Conservation (phyloP, 2,113 vertebrate species). For the Ailurus styani region DNA sequence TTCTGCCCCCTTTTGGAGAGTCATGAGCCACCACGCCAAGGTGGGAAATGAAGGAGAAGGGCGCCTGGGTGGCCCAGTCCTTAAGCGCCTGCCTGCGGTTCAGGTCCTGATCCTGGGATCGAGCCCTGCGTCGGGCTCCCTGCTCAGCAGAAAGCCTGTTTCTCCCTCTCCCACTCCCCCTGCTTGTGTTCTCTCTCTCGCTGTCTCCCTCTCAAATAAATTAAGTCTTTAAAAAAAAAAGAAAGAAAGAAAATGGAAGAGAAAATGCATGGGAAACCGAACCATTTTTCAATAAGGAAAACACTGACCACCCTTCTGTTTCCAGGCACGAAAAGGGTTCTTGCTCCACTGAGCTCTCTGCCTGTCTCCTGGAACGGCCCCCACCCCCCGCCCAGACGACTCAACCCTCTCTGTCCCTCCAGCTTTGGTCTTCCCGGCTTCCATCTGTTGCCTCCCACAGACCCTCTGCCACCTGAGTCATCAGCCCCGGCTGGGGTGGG, state of each 20-base stretch:
- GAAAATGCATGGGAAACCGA: not conserved
- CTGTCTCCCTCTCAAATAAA: too few relatives aligned
- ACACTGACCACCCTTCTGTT: not conserved
- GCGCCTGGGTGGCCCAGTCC: too few relatives aligned
- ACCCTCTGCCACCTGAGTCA: not conserved
- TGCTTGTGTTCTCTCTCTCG: too few relatives aligned
- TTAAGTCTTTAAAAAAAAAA: too few relatives aligned
- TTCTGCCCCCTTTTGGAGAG: not conserved
- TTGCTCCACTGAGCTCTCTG: not conserved
- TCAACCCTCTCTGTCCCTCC: not conserved
- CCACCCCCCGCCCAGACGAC: not conserved
- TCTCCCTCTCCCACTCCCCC: too few relatives aligned
- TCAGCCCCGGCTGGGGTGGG: not conserved
- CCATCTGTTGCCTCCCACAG: conserved; percentile 3
- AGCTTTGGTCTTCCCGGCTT: not conserved
- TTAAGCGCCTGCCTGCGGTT: too few relatives aligned
- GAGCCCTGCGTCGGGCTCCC: too few relatives aligned
- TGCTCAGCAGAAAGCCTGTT: too few relatives aligned
- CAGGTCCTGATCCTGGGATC: too few relatives aligned
- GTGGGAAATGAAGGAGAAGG: too few relatives aligned
- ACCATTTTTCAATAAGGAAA: not conserved
- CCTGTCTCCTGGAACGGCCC: not conserved
- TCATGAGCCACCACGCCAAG: not conserved
- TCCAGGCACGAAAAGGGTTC: not conserved
- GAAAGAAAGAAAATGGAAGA: not conserved